Evolutionary conservation across 2,888 invertebrate genomes (phyloP).

Genomic region (Melieria omissa): DNA sequence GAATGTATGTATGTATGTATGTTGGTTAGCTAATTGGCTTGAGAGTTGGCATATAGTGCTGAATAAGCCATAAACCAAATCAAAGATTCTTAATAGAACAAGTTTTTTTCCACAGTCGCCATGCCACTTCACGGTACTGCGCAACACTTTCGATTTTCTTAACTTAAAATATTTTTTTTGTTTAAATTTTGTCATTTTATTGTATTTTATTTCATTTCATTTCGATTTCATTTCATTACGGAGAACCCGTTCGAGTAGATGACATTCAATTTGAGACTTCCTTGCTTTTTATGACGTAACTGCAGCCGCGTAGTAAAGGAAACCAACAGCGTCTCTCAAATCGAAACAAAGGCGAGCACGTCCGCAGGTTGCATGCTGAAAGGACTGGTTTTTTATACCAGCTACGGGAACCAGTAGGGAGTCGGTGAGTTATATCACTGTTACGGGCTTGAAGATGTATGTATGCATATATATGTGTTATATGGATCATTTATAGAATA

Average conservation of each 20-base stretch:
- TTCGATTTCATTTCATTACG: constrained; percentile 2
- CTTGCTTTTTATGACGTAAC: constrained; percentile 34
- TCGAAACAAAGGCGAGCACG: not conserved
- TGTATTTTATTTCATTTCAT: not conserved
- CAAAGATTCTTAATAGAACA: not conserved
- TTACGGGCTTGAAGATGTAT: no score
- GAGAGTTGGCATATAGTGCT: no score
- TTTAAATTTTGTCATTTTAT: not conserved
- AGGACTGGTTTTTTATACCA: no score
- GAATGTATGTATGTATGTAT: not conserved
- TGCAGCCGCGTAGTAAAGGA: not conserved
- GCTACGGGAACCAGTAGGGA: no score
- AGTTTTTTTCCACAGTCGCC: not conserved
- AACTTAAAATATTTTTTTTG: no score
- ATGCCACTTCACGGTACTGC: not conserved
- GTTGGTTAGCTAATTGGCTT: not conserved
- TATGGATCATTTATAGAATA: no score
- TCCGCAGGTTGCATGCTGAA: no score
- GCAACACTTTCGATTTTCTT: constrained; percentile 6
- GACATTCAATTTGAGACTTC: constrained; percentile 32
- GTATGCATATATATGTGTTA: no score
- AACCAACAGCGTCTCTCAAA: not conserved
- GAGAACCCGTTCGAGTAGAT: constrained; percentile 21
- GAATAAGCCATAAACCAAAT: no score
- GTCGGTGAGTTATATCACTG: no score